Conservation (phyloP, 1,140 invertebrate genomes). For the Zophobas morio region DNA sequence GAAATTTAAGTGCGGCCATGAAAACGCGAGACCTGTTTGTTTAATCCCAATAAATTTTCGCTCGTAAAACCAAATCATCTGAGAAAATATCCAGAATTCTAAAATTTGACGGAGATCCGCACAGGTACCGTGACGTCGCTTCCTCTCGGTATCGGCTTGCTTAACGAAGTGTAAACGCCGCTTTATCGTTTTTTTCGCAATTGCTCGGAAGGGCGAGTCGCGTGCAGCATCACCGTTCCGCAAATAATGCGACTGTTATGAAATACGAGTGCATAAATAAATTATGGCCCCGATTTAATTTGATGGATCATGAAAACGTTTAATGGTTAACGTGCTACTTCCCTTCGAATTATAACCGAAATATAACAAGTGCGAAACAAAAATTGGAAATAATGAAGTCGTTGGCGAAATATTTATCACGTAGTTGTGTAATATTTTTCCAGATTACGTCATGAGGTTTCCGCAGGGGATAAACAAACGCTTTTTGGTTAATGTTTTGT, state of each 20-base stretch:
- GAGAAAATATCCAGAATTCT: neutral
- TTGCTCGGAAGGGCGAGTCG: neutral
- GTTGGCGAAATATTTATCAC: too few relatives aligned
- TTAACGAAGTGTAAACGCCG: conserved; percentile 16
- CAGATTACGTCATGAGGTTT: too few relatives aligned
- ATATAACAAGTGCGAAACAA: too few relatives aligned
- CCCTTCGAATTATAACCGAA: too few relatives aligned
- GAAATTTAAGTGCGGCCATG: conserved; percentile 5
- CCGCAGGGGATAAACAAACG: too few relatives aligned
- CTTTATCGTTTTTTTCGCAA: conserved; percentile 16
- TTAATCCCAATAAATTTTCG: conserved; percentile 8
- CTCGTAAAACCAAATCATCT: neutral
- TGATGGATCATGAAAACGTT: neutral
- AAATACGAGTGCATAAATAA: neutral
- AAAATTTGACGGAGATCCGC: too few relatives aligned
- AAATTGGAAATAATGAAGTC: too few relatives aligned
- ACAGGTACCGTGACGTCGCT: neutral
- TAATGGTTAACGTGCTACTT: neutral
- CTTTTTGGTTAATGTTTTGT: too few relatives aligned
- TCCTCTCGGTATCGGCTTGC: conserved; percentile 7
- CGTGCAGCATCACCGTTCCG: conserved; percentile 2
- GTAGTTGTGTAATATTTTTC: too few relatives aligned
- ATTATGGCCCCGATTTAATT: neutral
- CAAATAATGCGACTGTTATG: neutral
- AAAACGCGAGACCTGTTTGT: conserved; percentile 12